Percentiles rank a stretch among this genome's conserved stretches.
Evolutionary conservation across 2,888 invertebrate genomes (phyloP).

Genomic region (Diachrysia chrysitis): DNA sequence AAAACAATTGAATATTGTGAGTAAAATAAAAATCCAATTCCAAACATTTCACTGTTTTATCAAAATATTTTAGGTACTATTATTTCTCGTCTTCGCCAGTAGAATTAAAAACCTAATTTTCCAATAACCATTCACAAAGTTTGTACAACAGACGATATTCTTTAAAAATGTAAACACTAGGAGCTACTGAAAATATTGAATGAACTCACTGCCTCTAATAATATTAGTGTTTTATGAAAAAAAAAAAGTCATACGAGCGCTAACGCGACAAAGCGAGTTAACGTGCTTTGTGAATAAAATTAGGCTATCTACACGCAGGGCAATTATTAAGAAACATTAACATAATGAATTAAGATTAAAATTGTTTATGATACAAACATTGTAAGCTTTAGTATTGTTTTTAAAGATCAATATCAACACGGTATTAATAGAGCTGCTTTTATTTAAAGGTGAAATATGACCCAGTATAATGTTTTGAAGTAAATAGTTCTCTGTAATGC

Average conservation of each 20-base stretch:
- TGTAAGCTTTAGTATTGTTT: neutral
- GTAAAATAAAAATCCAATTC: no score
- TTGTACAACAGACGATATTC: neutral
- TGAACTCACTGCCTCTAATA: neutral
- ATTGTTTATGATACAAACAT: neutral
- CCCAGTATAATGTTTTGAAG: no score
- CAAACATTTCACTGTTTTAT: no score
- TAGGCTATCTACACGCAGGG: neutral
- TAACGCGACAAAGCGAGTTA: neutral
- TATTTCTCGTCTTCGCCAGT: no score
- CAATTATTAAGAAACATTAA: neutral
- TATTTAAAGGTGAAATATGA: no score
- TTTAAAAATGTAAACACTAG: no score
- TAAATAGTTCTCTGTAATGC: no score
- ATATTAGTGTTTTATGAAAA: neutral
- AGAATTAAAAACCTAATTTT: neutral
- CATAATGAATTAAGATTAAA: neutral
- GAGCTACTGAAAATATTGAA: neutral
- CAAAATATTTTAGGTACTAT: no score
- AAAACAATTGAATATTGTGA: no score
- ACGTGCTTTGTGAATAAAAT: neutral
- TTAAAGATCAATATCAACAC: neutral
- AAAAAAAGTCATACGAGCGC: neutral
- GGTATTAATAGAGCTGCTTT: neutral
- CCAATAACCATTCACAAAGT: neutral